Evolutionary conservation across 2,888 invertebrate genomes (phyloP), one percentile per base, ranked within the genome.

Genomic region (Ophraella communa): DNA sequence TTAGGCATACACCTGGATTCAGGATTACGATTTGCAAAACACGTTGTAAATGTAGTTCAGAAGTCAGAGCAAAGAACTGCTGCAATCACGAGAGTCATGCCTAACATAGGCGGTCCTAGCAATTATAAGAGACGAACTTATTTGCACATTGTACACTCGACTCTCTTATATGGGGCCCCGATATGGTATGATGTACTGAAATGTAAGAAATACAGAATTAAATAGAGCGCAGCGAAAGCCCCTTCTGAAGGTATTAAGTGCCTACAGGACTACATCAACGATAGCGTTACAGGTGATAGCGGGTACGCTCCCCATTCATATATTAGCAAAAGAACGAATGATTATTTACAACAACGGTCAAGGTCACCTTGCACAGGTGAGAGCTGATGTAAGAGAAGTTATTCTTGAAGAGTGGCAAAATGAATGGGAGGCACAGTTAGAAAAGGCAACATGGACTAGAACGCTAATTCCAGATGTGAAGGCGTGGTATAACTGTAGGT

Each of bases 121-220:
- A 33, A 30, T n/a, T n/a, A 17, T 1, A 64, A 65, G 17, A 68
- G 68, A 17, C 61, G 24, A 24, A 18, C 62, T 8, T 33, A 67
- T 10, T 45, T 42, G 14, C 27, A 20, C 2, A 67, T 67, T n/a
- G 67, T 62, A 3, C 35, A 64, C 3, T 65, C 66, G 1, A 62
- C 60, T 11, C 10, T 69, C 3, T 18, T 71, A 33, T 71, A 69
- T 42, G 69, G 62, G 1, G 69, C 69, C 5, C 65, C 64, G 1
- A 27, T 68, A 23, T 68, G 69, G 69, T 1, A 27, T 1, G 49
- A 30, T 8, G 65, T 39, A 1, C 33, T 60, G 24, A 33, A 20
- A 11, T 54, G 47, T 11, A 42, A 39, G 1, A 52, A 35, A 30
- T 47, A 62, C 14, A 44, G 45, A 23, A 60, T 47, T 18, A 10